phyloP scores from a whole-genome alignment of 2,113 vertebrate species.

The Ptychochromis oligacanthus region DNA sequence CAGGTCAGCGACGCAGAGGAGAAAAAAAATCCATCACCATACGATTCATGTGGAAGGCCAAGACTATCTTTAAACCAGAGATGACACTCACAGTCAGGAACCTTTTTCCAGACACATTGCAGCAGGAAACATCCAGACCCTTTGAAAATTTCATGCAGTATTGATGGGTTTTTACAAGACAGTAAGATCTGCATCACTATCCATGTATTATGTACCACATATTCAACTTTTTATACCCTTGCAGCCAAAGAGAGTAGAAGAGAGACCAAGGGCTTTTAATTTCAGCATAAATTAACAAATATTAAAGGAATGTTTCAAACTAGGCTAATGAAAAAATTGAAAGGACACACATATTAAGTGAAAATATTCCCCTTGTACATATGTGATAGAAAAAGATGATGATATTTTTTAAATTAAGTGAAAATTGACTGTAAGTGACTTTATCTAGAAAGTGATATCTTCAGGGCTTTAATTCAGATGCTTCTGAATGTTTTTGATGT shows the following conservation, averaged over 20 bases:
- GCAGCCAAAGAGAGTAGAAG: not conserved
- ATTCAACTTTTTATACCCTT: not conserved
- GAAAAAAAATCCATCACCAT: constrained; percentile 19
- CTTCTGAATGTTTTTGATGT: too few species aligned
- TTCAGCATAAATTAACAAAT: constrained; percentile 20
- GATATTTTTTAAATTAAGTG: not conserved
- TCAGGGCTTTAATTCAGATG: too few species aligned
- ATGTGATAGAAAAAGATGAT: not conserved
- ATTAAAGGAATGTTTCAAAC: not conserved
- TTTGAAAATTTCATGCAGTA: constrained; percentile 8
- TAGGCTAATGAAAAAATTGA: not conserved
- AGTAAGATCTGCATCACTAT: not conserved
- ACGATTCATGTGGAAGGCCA: constrained; percentile 29
- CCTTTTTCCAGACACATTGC: constrained; percentile 42
- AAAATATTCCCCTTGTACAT: not conserved
- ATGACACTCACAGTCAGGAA: constrained; percentile 57
- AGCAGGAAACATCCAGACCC: constrained; percentile 49
- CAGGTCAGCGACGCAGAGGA: constrained; percentile 46
- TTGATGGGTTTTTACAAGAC: not conserved
- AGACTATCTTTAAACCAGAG: constrained; percentile 39
- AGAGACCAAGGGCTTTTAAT: constrained; percentile 1
- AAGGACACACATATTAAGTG: not conserved
- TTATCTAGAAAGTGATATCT: too few species aligned
- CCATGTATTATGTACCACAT: constrained; percentile 29
- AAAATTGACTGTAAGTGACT: not conserved